Conservation (phyloP, 92 coral and sea anemone genomes). For the Desmophyllum pertusum region DNA sequence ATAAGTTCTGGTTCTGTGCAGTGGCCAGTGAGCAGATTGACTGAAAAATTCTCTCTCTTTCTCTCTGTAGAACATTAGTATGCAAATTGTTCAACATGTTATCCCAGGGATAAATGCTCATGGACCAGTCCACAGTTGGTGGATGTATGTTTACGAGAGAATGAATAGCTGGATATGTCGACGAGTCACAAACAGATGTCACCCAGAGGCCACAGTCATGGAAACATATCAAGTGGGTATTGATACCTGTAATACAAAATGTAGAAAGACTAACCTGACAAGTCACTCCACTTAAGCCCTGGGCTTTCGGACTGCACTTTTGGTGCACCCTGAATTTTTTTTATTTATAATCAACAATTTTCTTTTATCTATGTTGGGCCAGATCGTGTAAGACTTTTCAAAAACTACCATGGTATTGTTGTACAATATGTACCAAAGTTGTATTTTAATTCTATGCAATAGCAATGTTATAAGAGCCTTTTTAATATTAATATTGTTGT, state of each 20-base stretch:
- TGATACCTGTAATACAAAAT: not conserved
- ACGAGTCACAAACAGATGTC: constrained; percentile 46
- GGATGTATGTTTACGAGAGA: constrained; percentile 48
- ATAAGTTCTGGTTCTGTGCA: too few species aligned
- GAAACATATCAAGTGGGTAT: constrained; percentile 47
- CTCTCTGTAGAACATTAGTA: constrained; percentile 10
- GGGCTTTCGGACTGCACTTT: too few species aligned
- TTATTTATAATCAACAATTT: too few species aligned
- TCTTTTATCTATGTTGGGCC: too few species aligned
- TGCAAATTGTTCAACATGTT: constrained; percentile 46
- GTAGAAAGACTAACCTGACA: too few species aligned
- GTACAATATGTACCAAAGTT: not conserved
- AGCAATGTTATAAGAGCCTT: not conserved
- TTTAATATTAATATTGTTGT: not conserved
- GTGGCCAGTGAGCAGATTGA: too few species aligned
- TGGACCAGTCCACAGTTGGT: constrained; percentile 56
- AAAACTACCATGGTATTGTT: too few species aligned
- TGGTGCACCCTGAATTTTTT: too few species aligned
- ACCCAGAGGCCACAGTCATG: constrained; percentile 56
- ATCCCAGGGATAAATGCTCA: constrained; percentile 30
- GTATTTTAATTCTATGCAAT: not conserved
- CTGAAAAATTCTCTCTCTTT: too few species aligned
- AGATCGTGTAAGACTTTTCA: too few species aligned
- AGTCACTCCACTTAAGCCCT: not conserved
- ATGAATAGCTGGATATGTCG: constrained; percentile 54